These are phyloP conservation scores for Lepus europaeus DNA, from an alignment of 2,113 vertebrate species.

Conservation along the genomic window DNA sequence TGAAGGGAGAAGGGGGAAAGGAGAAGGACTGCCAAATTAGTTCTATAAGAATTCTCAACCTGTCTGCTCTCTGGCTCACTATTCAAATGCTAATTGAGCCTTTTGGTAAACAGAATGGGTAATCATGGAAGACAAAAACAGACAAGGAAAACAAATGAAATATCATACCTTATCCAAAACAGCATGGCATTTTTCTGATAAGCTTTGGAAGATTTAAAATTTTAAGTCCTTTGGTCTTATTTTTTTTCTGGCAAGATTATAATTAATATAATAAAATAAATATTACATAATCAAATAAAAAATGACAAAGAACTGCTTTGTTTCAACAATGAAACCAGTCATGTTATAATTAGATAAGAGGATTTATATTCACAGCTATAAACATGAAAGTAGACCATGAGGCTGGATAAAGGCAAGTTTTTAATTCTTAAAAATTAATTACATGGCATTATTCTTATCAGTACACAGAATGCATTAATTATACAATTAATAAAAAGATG, in stretches of 20 bases:
- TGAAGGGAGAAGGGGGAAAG: conserved; percentile 77
- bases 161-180: conserved; percentile 88
- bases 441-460: conserved; percentile 92
- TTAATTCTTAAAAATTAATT: conserved; percentile 93
- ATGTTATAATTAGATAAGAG: conserved; percentile 92
- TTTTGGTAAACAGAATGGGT: conserved; percentile 92
- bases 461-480: conserved; percentile 92
- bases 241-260: conserved; percentile 79
- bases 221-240: conserved; percentile 80
- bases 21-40: conserved; percentile 89
- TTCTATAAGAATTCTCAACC: conserved; percentile 92
- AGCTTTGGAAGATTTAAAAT: conserved; percentile 86
- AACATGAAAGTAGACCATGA: conserved; percentile 90
- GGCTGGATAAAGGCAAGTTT: conserved; percentile 89
- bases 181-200: conserved; percentile 86
- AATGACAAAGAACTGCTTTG: conserved; percentile 85
- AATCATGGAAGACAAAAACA: conserved; percentile 91
- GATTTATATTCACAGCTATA: conserved; percentile 90
- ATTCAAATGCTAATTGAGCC: conserved; percentile 92
- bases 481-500: conserved; percentile 91
- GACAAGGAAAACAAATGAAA: conserved; percentile 89
- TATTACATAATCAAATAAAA: conserved; percentile 88
- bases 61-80: conserved; percentile 89
- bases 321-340: conserved; percentile 90
- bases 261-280: conserved; percentile 89